Evolutionary conservation across 2,888 invertebrate species (phyloP), one percentile per base, ranked within the genome.

Genomic region (Noctua janthina): DNA sequence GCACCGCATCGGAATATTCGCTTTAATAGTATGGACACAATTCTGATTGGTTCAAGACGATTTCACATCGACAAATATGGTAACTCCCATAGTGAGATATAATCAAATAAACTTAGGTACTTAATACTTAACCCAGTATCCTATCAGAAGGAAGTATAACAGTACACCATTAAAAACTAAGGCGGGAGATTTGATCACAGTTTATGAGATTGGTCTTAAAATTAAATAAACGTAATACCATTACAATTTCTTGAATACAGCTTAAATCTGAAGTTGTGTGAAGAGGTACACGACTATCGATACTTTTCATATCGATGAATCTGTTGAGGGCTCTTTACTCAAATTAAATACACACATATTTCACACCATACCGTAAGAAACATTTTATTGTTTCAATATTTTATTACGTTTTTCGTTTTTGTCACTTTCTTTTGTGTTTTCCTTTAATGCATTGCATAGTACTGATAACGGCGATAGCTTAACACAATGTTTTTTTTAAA

Each of bases 171-270:
- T 29, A 62, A 54, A 54, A 46, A 75, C 35, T 64, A 39, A 29
- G 2, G 0, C 29, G 7, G 13, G 15, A 46, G 59, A 64, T 23
- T 43, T 49, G 49, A 71, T 80, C 54, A 56, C 51, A 56, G 29
- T 68, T 70, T 66, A 74, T 59, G 13, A 78, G 70, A 67, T 67
- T 72, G 70, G 74, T 76, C 68, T 69, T 72, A 49, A 84, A 85
- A 84, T 84, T 78, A 87, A 86, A 72, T 82, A 85, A 87, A 90
- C 89, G 84, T 91, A 89, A 90, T 91, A 91, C 87, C 90, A 67
- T 83, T 88, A 89, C 91, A 88, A 91, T 90, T 91, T 88, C 90
- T 91, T 88, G 84, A 85, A 90, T 87, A 85, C 87, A 72, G 72
- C 85, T 85, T 85, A 74, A 88, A 87, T 87, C 89, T 87, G 83